Conservation (phyloP, 2,113 vertebrate species). For the Actenoides hombroni region DNA sequence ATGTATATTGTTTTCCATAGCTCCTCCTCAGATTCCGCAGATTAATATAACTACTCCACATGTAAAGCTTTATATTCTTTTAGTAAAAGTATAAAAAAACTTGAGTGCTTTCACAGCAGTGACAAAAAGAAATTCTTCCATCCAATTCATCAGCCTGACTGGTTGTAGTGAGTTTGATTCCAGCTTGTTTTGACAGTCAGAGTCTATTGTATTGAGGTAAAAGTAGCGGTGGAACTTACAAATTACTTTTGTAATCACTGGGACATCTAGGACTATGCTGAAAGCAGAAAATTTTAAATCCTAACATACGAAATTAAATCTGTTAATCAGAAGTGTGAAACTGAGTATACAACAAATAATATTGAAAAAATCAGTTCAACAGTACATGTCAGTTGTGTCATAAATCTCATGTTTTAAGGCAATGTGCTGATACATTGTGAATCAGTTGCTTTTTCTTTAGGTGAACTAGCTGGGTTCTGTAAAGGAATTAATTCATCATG, state of each 20-base stretch:
- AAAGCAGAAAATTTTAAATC: neutral
- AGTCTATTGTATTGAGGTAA: neutral
- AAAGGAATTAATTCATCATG: neutral
- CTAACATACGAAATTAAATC: accelerated
- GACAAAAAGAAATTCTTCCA: neutral
- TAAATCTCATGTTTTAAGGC: neutral
- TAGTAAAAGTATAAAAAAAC: neutral
- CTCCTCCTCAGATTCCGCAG: neutral
- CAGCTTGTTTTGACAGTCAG: neutral
- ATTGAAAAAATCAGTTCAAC: neutral
- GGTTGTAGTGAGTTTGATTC: neutral
- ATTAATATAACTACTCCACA: neutral
- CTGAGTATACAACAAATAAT: neutral
- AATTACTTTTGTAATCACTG: neutral
- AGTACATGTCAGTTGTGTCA: neutral
- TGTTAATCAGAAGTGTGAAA: neutral
- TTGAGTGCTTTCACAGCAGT: neutral
- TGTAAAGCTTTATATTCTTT: neutral
- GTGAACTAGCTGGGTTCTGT: neutral
- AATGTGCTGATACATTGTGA: neutral
- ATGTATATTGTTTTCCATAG: neutral
- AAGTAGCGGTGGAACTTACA: neutral
- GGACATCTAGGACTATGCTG: neutral
- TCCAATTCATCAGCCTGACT: neutral
- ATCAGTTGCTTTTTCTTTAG: neutral